Percentiles rank a stretch among this genome's conserved stretches.
Conservation (phyloP, 2,113 vertebrate genomes). For the Ctenomys sociabilis region DNA sequence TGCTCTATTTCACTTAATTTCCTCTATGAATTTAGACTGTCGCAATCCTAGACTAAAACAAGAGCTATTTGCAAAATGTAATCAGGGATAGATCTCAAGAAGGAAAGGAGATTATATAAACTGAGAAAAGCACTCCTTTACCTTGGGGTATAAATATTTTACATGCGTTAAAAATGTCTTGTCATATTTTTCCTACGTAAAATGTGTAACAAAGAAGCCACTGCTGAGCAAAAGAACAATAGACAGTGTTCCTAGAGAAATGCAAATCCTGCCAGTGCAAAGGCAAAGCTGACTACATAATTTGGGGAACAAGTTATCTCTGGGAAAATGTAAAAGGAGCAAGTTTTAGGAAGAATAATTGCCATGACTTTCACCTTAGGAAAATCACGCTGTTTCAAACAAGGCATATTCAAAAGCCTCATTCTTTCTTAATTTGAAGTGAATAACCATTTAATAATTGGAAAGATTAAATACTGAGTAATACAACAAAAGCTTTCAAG, state of each 20-base stretch:
- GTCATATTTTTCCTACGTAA: background rate
- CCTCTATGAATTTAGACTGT: background rate
- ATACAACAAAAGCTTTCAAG: background rate
- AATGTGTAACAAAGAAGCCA: background rate
- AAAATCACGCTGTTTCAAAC: background rate
- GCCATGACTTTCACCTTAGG: background rate
- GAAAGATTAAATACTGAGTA: slow-evolving; percentile 14
- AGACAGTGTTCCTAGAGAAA: background rate
- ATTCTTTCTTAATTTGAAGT: slow-evolving; percentile 21
- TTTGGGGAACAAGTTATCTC: background rate
- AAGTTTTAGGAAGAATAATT: background rate
- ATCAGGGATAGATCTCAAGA: background rate
- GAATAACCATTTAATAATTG: slow-evolving; percentile 38
- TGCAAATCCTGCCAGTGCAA: background rate
- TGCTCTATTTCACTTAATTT: background rate
- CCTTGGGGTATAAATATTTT: background rate
- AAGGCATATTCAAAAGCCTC: background rate
- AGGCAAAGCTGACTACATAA: background rate
- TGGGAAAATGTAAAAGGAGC: background rate
- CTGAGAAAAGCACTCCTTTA: background rate
- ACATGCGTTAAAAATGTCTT: background rate
- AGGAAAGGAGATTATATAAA: background rate
- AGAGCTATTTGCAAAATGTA: background rate
- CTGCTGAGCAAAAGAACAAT: background rate
- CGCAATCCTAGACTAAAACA: background rate